Evolutionary conservation across 2,797 vertebrate species (phyloP).

Genomic region (Sternarchorhynchus goeldii): DNA sequence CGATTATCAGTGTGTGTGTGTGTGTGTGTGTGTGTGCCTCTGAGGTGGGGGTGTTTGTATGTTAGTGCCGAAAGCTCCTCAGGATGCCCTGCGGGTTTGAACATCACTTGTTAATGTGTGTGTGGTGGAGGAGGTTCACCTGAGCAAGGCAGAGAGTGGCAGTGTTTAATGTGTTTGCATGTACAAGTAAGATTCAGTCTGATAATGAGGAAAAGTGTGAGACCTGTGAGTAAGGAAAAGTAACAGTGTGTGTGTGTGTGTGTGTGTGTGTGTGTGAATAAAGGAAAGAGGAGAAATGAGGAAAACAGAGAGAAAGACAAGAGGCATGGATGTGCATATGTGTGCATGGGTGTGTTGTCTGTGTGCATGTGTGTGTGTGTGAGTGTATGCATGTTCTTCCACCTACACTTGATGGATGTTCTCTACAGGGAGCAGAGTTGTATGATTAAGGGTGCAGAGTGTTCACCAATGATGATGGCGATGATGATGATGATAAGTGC

Average conservation of each 20-base stretch:
- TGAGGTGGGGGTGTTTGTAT: constrained; percentile 1
- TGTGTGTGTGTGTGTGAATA: neutral
- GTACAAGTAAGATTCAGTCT: neutral
- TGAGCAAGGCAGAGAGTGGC: neutral
- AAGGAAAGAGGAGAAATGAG: neutral
- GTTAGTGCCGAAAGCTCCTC: neutral
- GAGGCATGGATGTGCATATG: neutral
- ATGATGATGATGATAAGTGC: constrained; percentile 50
- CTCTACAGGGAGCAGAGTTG: constrained; percentile 8
- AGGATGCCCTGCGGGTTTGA: neutral
- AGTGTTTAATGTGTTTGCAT: neutral
- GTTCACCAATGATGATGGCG: constrained; percentile 43
- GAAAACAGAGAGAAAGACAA: neutral
- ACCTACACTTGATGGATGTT: constrained; percentile 51
- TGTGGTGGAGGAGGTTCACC: neutral
- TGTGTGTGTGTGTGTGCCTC: neutral
- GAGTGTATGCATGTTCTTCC: constrained; percentile 17
- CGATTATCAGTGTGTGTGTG: neutral
- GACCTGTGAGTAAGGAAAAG: neutral
- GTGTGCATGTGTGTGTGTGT: constrained; percentile 16
- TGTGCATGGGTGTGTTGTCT: neutral
- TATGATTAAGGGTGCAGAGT: constrained; percentile 60
- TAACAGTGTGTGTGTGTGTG: neutral
- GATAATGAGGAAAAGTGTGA: neutral
- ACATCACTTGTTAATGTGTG: neutral